Evolutionary conservation across 2,113 vertebrate species (phyloP).

Genomic region (Lasiurus cinereus): DNA sequence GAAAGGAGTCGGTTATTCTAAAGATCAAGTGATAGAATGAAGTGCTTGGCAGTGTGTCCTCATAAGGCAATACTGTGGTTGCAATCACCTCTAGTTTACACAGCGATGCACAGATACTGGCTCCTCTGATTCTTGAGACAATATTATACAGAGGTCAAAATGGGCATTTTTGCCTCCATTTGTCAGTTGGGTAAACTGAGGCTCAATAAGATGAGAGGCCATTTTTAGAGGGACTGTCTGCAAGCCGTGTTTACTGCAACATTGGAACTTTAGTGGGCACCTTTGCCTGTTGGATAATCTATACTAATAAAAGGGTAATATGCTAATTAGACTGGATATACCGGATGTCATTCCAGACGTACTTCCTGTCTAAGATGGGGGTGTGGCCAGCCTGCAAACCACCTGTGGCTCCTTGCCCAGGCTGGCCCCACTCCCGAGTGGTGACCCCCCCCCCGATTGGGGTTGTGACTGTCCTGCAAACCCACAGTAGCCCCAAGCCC

Average conservation of each 20-base stretch:
- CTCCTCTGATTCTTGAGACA: background rate
- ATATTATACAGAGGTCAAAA: background rate
- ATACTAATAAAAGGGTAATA: too few relatives aligned
- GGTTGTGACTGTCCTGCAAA: too few relatives aligned
- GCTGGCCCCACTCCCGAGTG: rapidly evolving
- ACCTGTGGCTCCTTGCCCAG: too few relatives aligned
- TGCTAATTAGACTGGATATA: too few relatives aligned
- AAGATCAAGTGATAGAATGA: background rate
- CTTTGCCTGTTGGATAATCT: background rate
- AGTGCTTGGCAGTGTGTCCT: rapidly evolving
- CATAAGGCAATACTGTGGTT: background rate
- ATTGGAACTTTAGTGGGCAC: background rate
- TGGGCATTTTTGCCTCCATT: background rate
- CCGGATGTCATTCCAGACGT: too few relatives aligned
- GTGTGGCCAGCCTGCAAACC: too few relatives aligned
- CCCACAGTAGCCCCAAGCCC: too few relatives aligned
- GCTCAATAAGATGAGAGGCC: background rate
- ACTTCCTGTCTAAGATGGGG: too few relatives aligned
- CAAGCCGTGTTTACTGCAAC: background rate
- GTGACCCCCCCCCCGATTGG: too few relatives aligned
- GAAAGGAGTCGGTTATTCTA: background rate
- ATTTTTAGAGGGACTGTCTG: background rate
- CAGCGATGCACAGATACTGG: background rate
- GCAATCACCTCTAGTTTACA: rapidly evolving
- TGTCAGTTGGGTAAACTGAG: background rate